Percentiles rank a stretch among this genome's conserved stretches.
These are phyloP conservation scores for Parnassius glacialis DNA, from an alignment of 2,888 invertebrate genomes.

Conservation along the genomic window DNA sequence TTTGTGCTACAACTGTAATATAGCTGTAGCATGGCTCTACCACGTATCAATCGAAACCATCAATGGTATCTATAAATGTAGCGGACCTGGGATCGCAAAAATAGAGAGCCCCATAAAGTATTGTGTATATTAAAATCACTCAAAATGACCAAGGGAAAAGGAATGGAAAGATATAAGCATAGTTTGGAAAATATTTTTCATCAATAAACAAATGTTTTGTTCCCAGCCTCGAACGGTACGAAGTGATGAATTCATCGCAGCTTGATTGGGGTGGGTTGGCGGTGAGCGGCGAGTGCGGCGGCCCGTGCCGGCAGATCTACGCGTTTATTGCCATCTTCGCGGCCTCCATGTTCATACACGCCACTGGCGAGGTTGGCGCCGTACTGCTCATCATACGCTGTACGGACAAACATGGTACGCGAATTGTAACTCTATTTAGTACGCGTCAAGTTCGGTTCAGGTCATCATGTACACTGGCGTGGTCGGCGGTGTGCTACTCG, in stretches of 20 bases:
- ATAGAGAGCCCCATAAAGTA: no score
- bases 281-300: constrained; percentile 89
- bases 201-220: no score
- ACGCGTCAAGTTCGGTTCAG: no score
- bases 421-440: background rate
- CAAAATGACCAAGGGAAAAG: no score
- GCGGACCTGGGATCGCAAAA: no score
- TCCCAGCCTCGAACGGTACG: constrained; percentile 51
- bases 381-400: constrained; percentile 94
- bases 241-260: constrained; percentile 34
- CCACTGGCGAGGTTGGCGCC: constrained; percentile 95
- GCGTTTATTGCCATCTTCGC: constrained; percentile 90
- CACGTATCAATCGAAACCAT: no score
- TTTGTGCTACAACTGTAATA: no score
- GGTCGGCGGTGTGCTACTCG: constrained; percentile 94
- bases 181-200: no score
- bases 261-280: constrained; percentile 73
- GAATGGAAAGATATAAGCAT: no score
- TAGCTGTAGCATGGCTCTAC: no score
- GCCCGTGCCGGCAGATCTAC: constrained; percentile 89
- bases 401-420: constrained; percentile 84
- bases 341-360: constrained; percentile 93
- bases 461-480: constrained; percentile 54
- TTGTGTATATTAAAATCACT: no score
- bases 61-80: no score